A percentile compares a stretch with the other conserved stretches of the same genome.
Evolutionary conservation across 53 echinoderm and acorn worm species (phyloP).

Genomic region (Astropecten irregularis): DNA sequence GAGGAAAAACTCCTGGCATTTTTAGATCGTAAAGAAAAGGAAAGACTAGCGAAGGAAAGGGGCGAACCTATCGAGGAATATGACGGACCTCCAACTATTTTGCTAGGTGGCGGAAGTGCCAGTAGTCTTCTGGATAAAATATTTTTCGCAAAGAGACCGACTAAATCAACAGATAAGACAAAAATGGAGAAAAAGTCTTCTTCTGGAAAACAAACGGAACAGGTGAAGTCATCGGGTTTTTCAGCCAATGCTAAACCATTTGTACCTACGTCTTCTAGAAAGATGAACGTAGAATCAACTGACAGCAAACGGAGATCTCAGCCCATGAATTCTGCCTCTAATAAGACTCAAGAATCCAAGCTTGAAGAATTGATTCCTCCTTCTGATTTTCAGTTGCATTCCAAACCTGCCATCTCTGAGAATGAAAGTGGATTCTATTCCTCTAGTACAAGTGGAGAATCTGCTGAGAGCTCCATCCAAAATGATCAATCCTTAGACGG

Average conservation of each 20-base stretch:
- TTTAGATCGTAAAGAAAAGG: neutral
- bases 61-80: no score
- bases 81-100: no score
- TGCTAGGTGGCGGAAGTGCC: no score
- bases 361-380: neutral
- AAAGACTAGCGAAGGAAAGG: neutral
- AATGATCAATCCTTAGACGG: neutral
- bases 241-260: slow-evolving; percentile 10
- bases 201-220: no score
- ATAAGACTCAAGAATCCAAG: neutral
- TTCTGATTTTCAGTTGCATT: neutral
- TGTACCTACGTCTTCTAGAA: neutral
- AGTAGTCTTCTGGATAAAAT: no score
- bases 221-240: neutral
- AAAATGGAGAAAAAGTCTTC: no score
- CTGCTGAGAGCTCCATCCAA: neutral
- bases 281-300: neutral
- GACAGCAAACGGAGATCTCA: neutral
- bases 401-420: neutral
- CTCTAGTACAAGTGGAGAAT: slow-evolving; percentile 1
- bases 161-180: no score
- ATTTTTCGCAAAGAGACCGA: no score
- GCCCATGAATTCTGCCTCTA: neutral
- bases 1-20: neutral
- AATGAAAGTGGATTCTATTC: slow-evolving; percentile 26